Conservation (phyloP, 1,140 invertebrate genomes). For the Bombus fervidus region DNA sequence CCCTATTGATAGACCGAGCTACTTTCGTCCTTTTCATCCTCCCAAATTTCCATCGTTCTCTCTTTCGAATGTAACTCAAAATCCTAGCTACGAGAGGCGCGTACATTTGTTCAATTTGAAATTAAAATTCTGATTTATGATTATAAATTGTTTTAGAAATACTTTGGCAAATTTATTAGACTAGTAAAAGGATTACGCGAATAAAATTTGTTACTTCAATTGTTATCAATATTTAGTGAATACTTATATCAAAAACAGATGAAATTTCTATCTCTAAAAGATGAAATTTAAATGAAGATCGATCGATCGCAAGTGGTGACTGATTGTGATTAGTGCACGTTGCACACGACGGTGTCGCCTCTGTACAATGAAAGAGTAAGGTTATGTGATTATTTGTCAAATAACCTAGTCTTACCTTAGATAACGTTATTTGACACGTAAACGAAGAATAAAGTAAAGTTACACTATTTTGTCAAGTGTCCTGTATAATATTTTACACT, state of each 20-base stretch:
- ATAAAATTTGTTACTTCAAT: not conserved
- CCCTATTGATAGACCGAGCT: not conserved
- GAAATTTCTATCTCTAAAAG: not conserved
- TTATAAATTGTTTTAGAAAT: not conserved
- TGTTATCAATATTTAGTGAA: too few species aligned
- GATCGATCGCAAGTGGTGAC: conserved; percentile 9
- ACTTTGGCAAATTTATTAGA: not conserved
- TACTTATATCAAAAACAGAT: too few species aligned
- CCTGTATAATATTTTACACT: not conserved
- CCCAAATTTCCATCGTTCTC: not conserved
- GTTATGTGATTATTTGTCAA: not conserved
- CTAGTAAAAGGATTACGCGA: too few species aligned
- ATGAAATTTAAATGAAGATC: conserved; percentile 16
- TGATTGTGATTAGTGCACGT: not conserved
- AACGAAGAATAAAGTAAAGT: not conserved
- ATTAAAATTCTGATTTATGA: not conserved
- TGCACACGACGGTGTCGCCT: conserved; percentile 17
- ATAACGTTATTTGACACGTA: conserved; percentile 38
- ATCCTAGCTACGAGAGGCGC: not conserved
- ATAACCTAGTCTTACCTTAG: not conserved
- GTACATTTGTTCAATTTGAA: not conserved
- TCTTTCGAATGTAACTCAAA: not conserved
- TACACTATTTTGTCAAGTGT: not conserved
- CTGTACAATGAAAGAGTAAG: not conserved
- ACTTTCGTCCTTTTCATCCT: not conserved